These are phyloP conservation scores for Frankliniella intonsa DNA, from an alignment of 2,888 invertebrate species.

Conservation along the genomic window DNA sequence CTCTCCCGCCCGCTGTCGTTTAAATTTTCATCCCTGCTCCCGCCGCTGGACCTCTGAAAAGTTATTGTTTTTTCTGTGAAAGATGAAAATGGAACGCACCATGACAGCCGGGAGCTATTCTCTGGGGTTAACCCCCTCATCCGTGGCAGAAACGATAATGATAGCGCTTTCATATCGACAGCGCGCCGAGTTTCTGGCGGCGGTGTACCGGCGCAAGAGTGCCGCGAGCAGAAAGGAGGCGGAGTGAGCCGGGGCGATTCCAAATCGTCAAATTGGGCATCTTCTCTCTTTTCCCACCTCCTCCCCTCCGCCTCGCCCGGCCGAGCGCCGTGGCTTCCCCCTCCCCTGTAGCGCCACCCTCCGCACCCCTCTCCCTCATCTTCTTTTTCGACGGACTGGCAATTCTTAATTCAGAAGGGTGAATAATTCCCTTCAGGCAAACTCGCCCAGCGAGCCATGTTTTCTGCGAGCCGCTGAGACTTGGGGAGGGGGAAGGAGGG, in stretches of 20 bases:
- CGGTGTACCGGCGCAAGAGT: neutral
- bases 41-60: no score
- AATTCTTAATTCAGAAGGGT: slow-evolving; percentile 27
- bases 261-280: slow-evolving; percentile 19
- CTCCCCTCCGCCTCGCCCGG: no score
- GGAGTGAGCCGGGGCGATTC: neutral
- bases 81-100: no score
- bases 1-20: no score
- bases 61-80: no score
- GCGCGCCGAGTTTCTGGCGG: no score
- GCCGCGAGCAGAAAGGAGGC: neutral
- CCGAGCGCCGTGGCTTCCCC: neutral
- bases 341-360: neutral
- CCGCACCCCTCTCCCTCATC: neutral
- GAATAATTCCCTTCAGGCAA: slow-evolving; percentile 25
- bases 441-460: slow-evolving; percentile 23
- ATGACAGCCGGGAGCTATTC: no score
- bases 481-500: neutral
- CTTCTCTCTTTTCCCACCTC: neutral
- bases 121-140: no score
- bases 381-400: slow-evolving; percentile 23
- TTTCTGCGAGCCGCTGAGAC: slow-evolving; percentile 12
- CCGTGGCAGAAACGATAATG: no score
- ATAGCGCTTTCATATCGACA: no score
- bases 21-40: neutral